A percentile compares a stretch with the other conserved stretches of the same genome.
phyloP scores from a whole-genome alignment of 2,113 vertebrate genomes.

The Ciconia maguari region DNA sequence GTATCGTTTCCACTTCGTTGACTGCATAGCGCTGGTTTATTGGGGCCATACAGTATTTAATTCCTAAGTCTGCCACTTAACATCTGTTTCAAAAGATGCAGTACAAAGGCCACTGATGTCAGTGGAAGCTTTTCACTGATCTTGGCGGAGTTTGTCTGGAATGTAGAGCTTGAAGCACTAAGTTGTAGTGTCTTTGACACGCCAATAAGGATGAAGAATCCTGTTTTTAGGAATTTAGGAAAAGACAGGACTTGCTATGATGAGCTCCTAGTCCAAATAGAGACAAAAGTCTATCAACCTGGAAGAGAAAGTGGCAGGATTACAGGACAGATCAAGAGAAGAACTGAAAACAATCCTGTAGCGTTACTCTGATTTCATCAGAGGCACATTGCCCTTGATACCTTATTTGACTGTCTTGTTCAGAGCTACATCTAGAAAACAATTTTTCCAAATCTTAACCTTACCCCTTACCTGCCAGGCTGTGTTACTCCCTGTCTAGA shows the following conservation, averaged over 20 bases:
- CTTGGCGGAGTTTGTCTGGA: not conserved
- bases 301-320: not conserved
- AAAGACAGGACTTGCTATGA: not conserved
- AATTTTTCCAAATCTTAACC: not conserved
- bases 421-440: not conserved
- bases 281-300: not conserved
- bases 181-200: not conserved
- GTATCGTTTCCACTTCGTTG: not conserved
- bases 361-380: not conserved
- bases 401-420: not conserved
- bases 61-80: not conserved
- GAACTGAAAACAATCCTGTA: not conserved
- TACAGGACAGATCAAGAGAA: not conserved
- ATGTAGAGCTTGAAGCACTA: fast-evolving
- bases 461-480: not conserved
- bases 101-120: not conserved
- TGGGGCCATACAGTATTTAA: not conserved
- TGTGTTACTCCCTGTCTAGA: not conserved
- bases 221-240: not conserved
- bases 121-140: not conserved
- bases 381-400: not conserved
- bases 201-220: not conserved
- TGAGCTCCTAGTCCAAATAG: not conserved
- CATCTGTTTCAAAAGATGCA: not conserved
- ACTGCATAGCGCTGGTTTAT: not conserved